Conservation (phyloP, 2,797 vertebrate genomes). For the Alauda arvensis region DNA sequence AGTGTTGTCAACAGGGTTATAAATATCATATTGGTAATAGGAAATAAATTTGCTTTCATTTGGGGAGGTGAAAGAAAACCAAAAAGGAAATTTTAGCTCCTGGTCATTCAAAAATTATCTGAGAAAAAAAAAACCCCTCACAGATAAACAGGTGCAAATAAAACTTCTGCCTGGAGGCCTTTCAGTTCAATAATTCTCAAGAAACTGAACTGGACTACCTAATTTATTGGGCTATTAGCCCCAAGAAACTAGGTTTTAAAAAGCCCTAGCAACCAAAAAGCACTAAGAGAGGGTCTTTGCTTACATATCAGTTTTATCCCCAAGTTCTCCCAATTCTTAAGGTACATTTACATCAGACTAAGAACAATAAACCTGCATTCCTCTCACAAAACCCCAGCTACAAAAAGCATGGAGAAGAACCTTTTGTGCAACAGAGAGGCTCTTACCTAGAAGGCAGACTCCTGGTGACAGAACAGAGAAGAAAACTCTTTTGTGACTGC, state of each 20-base stretch:
- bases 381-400: neutral
- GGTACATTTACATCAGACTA: neutral
- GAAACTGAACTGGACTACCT: neutral
- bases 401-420: neutral
- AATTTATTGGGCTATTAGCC: conserved; percentile 1
- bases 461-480: neutral
- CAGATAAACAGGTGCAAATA: neutral
- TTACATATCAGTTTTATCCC: neutral
- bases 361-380: neutral
- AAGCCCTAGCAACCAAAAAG: neutral
- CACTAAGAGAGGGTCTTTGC: neutral
- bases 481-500: neutral
- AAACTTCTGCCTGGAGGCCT: neutral
- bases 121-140: neutral
- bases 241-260: neutral
- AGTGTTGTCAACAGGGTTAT: neutral
- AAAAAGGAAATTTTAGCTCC: neutral
- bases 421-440: neutral
- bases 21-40: no score
- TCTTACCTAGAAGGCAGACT: neutral
- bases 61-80: neutral
- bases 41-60: neutral
- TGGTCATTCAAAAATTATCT: neutral
- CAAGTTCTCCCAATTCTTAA: neutral
- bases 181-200: neutral